Base-by-base conservation (phyloP, 2,113 vertebrate species). In the Erythrocebus patas region DNA sequence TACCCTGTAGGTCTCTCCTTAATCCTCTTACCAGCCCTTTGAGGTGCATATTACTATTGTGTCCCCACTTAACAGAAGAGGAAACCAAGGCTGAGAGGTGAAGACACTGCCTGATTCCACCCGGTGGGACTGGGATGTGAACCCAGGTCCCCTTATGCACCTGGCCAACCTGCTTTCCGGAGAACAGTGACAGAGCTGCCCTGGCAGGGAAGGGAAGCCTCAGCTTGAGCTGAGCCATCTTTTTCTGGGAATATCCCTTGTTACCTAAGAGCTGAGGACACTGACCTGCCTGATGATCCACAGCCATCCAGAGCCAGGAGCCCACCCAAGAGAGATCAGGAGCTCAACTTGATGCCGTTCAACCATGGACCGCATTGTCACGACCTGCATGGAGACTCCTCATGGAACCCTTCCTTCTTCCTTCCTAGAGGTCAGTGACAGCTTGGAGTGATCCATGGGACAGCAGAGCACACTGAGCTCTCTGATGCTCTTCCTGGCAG, bases 401-500 rank as follows among this genome's bases (percentile, higher is more conserved):
- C 32, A 22, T 1, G 48, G 32, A 12, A 22, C 40, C 27, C 25
- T 59, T 30, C 50, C 55, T 52, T 40, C 25, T 52, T 27, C 93
- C 32, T 64, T 45, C 73, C 40, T 17, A 27, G 32, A 13, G 22
- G 23, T 32, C 61, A 43, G 1, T 2, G 12, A 25, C 25, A 61
- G 40, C 59, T 13, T 7, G 57, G 11, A 23, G 40, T 18, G 48
- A 30, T 16, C 79, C 6, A 0, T 0, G 0, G 52, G 35, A 40
- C 23, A 6, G 70, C 30, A 30, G 66, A 48, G 30, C 55, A 52
- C 22, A 2, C 12, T 14, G 87, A 59, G 57, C n/a, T 64, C 59
- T 48, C 45, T 13, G 76, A n/a, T 17, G 35, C 64, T 64, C 70
- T 82, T 83, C 32, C 85, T 14, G 48, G 20, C 57, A 27, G 40